These are phyloP conservation scores for Ptychochromis oligacanthus DNA, from an alignment of 2,113 vertebrate genomes.

Conservation along the genomic window DNA sequence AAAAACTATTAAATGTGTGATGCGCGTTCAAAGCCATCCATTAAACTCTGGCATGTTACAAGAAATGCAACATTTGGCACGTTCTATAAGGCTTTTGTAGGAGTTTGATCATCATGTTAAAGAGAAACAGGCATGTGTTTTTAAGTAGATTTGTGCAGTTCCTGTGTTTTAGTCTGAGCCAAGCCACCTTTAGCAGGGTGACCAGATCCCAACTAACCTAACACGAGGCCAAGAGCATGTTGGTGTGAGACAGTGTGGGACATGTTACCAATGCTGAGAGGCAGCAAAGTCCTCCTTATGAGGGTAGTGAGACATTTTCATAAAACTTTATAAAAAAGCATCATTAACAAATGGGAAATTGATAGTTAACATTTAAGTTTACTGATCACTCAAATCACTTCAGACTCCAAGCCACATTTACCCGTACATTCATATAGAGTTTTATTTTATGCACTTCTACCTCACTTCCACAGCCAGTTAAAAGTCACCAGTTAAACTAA, in stretches of 20 bases:
- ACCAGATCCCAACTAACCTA: neutral
- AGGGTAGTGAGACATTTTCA: too few relatives aligned
- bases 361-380: too few relatives aligned
- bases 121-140: neutral
- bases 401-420: neutral
- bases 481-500: neutral
- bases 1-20: slow-evolving; percentile 51
- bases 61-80: slow-evolving; percentile 1
- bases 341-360: accelerated
- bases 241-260: neutral
- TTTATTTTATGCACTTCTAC: neutral
- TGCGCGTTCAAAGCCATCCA: slow-evolving; percentile 20
- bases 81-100: neutral
- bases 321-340: too few relatives aligned
- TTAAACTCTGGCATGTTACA: slow-evolving; percentile 13
- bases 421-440: too few relatives aligned
- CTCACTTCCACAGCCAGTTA: neutral
- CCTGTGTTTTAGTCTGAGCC: neutral
- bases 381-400: neutral
- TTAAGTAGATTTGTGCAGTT: neutral
- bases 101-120: neutral
- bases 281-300: neutral
- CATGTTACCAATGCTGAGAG: neutral
- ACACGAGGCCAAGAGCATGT: neutral
- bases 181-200: neutral